Evolutionary conservation across 2,797 vertebrate genomes (phyloP).

Genomic region (Kryptopterus vitreolus): DNA sequence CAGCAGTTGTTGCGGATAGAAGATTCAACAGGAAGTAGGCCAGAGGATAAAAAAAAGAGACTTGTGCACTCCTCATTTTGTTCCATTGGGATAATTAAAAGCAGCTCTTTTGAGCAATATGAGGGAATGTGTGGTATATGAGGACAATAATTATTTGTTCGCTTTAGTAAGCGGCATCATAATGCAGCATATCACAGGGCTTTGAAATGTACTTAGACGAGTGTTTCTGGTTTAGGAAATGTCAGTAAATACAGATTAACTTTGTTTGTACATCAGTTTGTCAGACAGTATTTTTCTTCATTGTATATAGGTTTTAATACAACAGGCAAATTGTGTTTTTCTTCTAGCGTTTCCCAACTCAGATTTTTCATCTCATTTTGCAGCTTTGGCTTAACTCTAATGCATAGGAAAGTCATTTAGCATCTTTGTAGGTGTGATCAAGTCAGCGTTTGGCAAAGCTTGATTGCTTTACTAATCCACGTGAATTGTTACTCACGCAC

Average conservation of each 20-base stretch:
- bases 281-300: neutral
- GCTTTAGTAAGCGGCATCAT: neutral
- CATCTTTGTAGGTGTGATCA: slow-evolving; percentile 17
- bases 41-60: slow-evolving; percentile 59
- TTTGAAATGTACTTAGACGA: neutral
- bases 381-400: slow-evolving; percentile 1
- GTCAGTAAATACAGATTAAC: neutral
- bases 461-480: slow-evolving; percentile 27
- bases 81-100: slow-evolving; percentile 17
- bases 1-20: slow-evolving; percentile 45
- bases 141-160: neutral
- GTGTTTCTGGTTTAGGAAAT: neutral
- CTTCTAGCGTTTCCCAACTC: neutral
- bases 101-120: slow-evolving; percentile 9
- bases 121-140: neutral
- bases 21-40: slow-evolving; percentile 56
- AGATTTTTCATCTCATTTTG: neutral
- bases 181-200: neutral
- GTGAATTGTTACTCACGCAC: slow-evolving; percentile 9
- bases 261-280: neutral
- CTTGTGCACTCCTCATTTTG: slow-evolving; percentile 34
- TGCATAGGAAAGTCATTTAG: slow-evolving; percentile 10
- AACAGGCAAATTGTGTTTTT: slow-evolving; percentile 13
- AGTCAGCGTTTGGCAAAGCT: slow-evolving; percentile 15
- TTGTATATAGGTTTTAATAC: neutral